phyloP scores from a whole-genome alignment of 1,140 invertebrate genomes.

The Odontomachus brunneus region DNA sequence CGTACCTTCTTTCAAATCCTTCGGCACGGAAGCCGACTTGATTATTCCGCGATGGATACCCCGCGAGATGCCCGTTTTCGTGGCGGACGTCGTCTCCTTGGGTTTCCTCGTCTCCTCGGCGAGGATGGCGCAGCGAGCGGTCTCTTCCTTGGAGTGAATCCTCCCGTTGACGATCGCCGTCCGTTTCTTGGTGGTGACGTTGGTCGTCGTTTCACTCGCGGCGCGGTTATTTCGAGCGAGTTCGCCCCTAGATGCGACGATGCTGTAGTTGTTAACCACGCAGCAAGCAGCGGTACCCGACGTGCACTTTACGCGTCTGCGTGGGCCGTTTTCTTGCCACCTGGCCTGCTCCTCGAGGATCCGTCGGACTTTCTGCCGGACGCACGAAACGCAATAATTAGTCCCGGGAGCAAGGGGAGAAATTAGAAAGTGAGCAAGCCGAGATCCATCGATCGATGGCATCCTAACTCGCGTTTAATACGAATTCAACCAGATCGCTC shows the following conservation, averaged over 20 bases:
- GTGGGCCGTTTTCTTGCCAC: slow-evolving; percentile 65
- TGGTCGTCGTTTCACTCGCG: slow-evolving; percentile 71
- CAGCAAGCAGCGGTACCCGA: slow-evolving; percentile 50
- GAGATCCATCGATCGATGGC: neutral
- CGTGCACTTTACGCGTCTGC: slow-evolving; percentile 43
- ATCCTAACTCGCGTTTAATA: neutral
- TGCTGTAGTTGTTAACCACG: slow-evolving; percentile 75
- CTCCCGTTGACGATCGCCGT: slow-evolving; percentile 60
- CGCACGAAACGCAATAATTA: slow-evolving; percentile 15
- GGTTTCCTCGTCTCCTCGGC: neutral
- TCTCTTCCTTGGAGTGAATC: slow-evolving; percentile 61
- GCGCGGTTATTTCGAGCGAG: slow-evolving; percentile 78
- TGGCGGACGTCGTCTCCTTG: slow-evolving; percentile 1
- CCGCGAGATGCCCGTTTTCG: slow-evolving; percentile 26
- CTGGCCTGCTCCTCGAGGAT: slow-evolving; percentile 71
- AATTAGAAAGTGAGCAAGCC: neutral
- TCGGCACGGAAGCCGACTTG: slow-evolving; percentile 78
- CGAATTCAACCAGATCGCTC: neutral
- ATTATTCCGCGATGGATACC: slow-evolving; percentile 51
- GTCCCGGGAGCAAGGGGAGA: neutral
- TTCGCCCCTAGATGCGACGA: slow-evolving; percentile 80
- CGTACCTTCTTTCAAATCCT: slow-evolving; percentile 78
- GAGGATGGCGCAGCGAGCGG: slow-evolving; percentile 39
- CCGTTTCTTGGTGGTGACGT: slow-evolving; percentile 52
- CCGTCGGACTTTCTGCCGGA: slow-evolving; percentile 71